These are phyloP conservation scores for Xenentodon cancila DNA, from an alignment of 2,797 vertebrate species.

Conservation along the genomic window DNA sequence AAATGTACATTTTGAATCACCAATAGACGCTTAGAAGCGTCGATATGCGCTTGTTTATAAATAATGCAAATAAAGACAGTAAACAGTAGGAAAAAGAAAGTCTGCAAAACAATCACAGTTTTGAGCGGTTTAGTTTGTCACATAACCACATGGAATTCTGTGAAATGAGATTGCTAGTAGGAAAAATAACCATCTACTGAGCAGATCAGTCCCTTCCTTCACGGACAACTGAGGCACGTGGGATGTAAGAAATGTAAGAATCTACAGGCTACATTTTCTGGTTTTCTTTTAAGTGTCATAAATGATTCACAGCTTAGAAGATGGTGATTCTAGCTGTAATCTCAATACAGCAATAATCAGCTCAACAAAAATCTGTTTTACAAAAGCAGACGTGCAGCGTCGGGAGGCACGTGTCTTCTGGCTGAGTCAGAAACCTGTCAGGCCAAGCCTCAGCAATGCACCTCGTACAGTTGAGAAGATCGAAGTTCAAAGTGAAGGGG, in stretches of 20 bases:
- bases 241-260: not conserved
- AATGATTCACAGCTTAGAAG: not conserved
- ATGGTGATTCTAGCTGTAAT: not conserved
- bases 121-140: too few species aligned
- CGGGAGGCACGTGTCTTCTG: conserved; percentile 12
- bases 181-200: too few species aligned
- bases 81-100: too few species aligned
- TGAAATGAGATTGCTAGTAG: too few species aligned
- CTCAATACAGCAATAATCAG: conserved; percentile 5
- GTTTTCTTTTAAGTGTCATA: not conserved
- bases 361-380: not conserved
- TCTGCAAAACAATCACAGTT: too few species aligned
- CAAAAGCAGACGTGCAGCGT: conserved; percentile 8
- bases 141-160: too few species aligned
- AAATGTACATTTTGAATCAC: not conserved
- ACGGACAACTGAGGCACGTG: too few species aligned
- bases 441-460: conserved; percentile 39
- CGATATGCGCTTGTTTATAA: too few species aligned
- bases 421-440: conserved; percentile 45
- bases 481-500: conserved; percentile 38
- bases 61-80: too few species aligned
- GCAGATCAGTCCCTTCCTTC: too few species aligned
- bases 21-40: not conserved
- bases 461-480: conserved; percentile 43
- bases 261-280: not conserved